Conservation (phyloP, 2,113 vertebrate genomes). For the Cynoglossus semilaevis region DNA sequence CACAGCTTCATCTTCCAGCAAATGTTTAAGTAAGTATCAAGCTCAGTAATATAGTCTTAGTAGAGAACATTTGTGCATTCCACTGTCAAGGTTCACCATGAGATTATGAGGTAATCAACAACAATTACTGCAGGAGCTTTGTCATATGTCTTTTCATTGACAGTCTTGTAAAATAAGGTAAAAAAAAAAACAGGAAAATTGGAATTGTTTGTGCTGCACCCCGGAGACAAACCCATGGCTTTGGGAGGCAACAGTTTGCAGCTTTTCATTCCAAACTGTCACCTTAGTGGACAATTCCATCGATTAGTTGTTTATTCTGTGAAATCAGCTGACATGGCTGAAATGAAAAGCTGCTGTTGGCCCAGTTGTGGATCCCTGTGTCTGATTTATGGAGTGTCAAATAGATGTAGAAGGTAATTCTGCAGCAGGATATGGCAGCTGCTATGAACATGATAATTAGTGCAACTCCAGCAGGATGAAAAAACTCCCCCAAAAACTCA, state of each 20-base stretch:
- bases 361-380: not conserved
- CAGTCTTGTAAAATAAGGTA: not conserved
- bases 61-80: too few relatives aligned
- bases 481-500: not conserved
- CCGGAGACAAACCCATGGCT: too few relatives aligned
- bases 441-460: not conserved
- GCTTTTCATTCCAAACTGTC: constrained; percentile 1
- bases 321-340: constrained; percentile 1
- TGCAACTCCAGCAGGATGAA: not conserved
- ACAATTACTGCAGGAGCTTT: not conserved
- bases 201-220: not conserved
- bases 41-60: too few relatives aligned
- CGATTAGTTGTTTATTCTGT: not conserved
- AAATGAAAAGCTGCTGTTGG: not conserved
- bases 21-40: too few relatives aligned
- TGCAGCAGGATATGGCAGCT: not conserved
- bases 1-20: too few relatives aligned
- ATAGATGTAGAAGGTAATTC: not conserved
- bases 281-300: not conserved
- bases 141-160: not conserved
- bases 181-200: not conserved
- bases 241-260: not conserved
- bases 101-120: too few relatives aligned
- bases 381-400: constrained; percentile 4
- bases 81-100: too few relatives aligned